phyloP scores from a whole-genome alignment of 2,888 invertebrate genomes.

The Desoria tigrina region DNA sequence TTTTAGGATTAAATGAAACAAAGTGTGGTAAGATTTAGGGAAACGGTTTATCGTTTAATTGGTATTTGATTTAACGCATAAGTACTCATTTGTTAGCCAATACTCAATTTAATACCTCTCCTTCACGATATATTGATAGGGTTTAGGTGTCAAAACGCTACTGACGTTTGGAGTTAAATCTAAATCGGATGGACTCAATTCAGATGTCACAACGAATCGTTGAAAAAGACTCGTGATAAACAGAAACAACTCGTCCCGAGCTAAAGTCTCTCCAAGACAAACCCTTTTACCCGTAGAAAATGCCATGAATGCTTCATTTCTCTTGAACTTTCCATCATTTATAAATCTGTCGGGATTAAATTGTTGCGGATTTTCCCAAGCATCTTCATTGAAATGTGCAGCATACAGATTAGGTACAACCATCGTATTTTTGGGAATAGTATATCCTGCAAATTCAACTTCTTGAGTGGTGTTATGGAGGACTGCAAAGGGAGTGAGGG shows the following conservation, averaged over 20 bases:
- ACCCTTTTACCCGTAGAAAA: constrained; percentile 24
- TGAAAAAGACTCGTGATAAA: constrained; percentile 29
- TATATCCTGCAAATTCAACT: constrained; percentile 1
- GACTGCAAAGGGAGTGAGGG: constrained; percentile 4
- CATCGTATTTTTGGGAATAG: constrained; percentile 17
- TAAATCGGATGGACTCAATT: too few relatives aligned
- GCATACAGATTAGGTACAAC: constrained; percentile 18
- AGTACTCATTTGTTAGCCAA: too few relatives aligned
- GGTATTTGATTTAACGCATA: too few relatives aligned
- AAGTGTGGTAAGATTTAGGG: too few relatives aligned
- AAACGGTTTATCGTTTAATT: too few relatives aligned
- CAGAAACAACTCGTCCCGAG: constrained; percentile 28
- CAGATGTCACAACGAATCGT: constrained; percentile 8
- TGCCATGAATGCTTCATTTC: constrained; percentile 21
- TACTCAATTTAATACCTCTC: too few relatives aligned
- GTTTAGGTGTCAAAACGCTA: too few relatives aligned
- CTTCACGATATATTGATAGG: too few relatives aligned
- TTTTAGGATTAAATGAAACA: too few relatives aligned
- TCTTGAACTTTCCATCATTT: constrained; percentile 14
- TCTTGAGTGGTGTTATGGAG: constrained; percentile 2
- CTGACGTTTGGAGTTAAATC: too few relatives aligned
- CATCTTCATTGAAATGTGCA: constrained; percentile 14
- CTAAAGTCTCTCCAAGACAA: constrained; percentile 26
- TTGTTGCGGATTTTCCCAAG: constrained; percentile 15
- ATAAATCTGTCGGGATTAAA: constrained; percentile 21